Conservation (phyloP, 2,888 invertebrate species). For the Alviniconcha strummeri region DNA sequence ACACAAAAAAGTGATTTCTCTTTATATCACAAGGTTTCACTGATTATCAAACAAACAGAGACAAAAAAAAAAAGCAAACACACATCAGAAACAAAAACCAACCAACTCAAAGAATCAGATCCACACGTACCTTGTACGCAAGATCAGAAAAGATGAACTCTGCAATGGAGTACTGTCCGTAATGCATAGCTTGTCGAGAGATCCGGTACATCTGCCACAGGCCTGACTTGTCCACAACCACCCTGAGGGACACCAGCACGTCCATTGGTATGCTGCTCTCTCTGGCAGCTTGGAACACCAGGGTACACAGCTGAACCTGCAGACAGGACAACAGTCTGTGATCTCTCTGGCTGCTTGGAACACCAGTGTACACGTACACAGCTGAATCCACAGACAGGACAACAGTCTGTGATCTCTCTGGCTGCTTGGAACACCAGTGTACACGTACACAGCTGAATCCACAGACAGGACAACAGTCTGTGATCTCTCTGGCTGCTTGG, state of each 20-base stretch:
- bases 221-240: conserved; percentile 74
- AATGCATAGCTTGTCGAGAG: conserved; percentile 87
- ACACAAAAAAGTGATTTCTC: too few relatives aligned
- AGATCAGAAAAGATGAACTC: conserved; percentile 24
- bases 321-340: conserved; percentile 21
- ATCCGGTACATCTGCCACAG: conserved; percentile 84
- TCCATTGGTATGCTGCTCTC: conserved; percentile 53
- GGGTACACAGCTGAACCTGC: conserved; percentile 85
- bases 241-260: conserved; percentile 49
- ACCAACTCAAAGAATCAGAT: neutral
- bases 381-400: conserved; percentile 77
- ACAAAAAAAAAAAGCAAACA: neutral
- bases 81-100: neutral
- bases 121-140: conserved; percentile 17
- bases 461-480: conserved; percentile 27
- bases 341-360: neutral
- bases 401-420: conserved; percentile 16
- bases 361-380: conserved; percentile 78
- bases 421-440: conserved; percentile 87
- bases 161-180: conserved; percentile 81
- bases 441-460: conserved; percentile 85
- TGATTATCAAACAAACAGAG: neutral
- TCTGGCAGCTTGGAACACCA: conserved; percentile 83
- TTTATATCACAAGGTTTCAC: too few relatives aligned
- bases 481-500: conserved; percentile 78